Percentiles rank a stretch among this genome's conserved stretches.
Conservation (phyloP, 2,797 vertebrate genomes). For the Acridotheres tristis region DNA sequence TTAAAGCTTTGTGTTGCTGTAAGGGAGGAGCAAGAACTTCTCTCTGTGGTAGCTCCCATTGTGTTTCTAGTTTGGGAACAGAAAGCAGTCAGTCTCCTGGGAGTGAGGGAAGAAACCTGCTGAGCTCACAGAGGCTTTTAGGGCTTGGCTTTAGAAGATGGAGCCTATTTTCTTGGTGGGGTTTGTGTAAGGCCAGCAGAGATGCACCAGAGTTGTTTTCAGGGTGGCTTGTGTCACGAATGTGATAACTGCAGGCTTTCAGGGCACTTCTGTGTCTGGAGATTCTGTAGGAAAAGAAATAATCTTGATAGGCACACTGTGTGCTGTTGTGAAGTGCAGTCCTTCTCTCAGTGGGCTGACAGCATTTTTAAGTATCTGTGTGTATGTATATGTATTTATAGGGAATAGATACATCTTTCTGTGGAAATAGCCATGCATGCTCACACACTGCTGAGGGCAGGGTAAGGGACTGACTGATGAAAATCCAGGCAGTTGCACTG, state of each 20-base stretch:
- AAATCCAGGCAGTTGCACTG: neutral
- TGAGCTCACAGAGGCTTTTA: neutral
- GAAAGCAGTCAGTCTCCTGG: conserved; percentile 27
- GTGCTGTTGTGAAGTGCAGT: neutral
- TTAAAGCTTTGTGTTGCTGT: conserved; percentile 56
- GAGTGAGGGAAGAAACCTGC: conserved; percentile 1
- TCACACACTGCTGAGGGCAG: neutral
- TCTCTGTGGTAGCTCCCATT: conserved; percentile 59
- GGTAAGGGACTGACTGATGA: neutral
- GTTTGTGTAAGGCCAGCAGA: neutral
- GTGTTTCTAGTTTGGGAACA: conserved; percentile 52
- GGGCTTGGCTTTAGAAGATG: neutral
- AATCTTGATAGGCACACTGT: neutral
- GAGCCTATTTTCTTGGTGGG: neutral
- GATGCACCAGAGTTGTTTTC: neutral
- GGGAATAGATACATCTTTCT: neutral
- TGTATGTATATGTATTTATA: fast-evolving
- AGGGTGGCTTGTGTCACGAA: neutral
- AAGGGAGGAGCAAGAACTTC: conserved; percentile 47
- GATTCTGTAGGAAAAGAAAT: neutral
- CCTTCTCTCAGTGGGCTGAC: neutral
- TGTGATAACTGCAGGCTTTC: neutral
- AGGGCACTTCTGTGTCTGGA: neutral
- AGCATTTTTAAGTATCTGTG: neutral
- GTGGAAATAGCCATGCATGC: neutral